These are phyloP conservation scores for Lysandra bellargus DNA, from an alignment of 2,888 invertebrate genomes.

Conservation along the genomic window DNA sequence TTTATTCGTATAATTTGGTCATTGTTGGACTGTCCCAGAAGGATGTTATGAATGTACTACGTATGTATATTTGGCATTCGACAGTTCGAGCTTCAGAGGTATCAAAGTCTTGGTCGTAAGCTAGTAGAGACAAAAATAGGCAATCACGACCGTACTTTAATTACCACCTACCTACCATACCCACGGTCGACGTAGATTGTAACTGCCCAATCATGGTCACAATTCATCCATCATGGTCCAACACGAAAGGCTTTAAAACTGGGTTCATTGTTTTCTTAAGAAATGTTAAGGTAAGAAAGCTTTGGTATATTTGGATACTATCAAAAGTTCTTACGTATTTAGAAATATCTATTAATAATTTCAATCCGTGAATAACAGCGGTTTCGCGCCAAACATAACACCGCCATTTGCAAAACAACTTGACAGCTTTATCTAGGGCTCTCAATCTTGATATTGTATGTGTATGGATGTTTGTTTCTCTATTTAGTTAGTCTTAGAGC, in stretches of 20 bases:
- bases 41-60: too few species aligned
- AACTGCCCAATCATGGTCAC: not conserved
- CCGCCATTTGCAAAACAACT: not conserved
- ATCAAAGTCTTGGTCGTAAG: not conserved
- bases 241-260: not conserved
- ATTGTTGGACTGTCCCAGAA: too few species aligned
- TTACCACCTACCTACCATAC: too few species aligned
- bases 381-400: constrained; percentile 23
- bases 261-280: not conserved
- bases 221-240: not conserved
- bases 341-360: constrained; percentile 3
- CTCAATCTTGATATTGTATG: not conserved
- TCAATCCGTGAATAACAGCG: not conserved
- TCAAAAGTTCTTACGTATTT: constrained; percentile 14
- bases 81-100: not conserved
- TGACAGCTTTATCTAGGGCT: not conserved
- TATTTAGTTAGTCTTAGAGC: not conserved
- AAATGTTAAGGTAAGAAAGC: not conserved
- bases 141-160: too few species aligned
- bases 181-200: too few species aligned
- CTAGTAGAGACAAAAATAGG: not conserved
- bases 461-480: not conserved
- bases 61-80: too few species aligned
- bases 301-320: not conserved
- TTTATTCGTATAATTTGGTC: too few species aligned